A percentile compares a stretch with the other conserved stretches of the same genome.
Conservation (phyloP, 2,888 invertebrate species). For the Ormyrus labotus region DNA sequence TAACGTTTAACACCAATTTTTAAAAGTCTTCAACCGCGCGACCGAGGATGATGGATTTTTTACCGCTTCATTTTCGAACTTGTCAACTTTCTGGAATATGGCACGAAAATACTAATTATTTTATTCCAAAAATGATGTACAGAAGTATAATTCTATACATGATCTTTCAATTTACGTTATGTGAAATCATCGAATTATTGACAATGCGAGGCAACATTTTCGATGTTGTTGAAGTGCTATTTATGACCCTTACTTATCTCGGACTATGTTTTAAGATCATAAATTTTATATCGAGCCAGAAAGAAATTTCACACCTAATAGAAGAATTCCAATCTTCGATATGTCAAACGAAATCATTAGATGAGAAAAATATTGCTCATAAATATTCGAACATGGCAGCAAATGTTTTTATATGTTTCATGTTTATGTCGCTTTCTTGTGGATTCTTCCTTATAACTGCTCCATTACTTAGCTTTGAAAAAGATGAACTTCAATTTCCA, state of each 20-base stretch:
- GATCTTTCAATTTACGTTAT: slow-evolving; percentile 26
- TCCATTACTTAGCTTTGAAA: slow-evolving; percentile 28
- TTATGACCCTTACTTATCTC: slow-evolving; percentile 35
- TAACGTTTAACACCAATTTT: too few species aligned
- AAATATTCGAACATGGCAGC: not conserved
- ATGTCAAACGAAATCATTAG: slow-evolving; percentile 20
- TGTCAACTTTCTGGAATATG: slow-evolving; percentile 47
- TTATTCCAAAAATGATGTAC: slow-evolving; percentile 29
- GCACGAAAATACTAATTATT: slow-evolving; percentile 15
- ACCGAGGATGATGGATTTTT: slow-evolving; percentile 45
- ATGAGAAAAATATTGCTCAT: slow-evolving; percentile 35
- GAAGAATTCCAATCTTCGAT: slow-evolving; percentile 3
- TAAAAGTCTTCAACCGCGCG: too few species aligned
- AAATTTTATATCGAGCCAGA: slow-evolving; percentile 31
- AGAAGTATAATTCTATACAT: slow-evolving; percentile 14
- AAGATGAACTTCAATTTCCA: slow-evolving; percentile 20
- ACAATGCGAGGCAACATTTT: slow-evolving; percentile 16
- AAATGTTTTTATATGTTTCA: slow-evolving; percentile 28
- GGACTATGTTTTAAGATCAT: slow-evolving; percentile 35
- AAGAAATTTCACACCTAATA: slow-evolving; percentile 28
- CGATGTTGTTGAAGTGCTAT: slow-evolving; percentile 41
- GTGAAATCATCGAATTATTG: slow-evolving; percentile 22
- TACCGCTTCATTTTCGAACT: slow-evolving; percentile 43
- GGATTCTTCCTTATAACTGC: not conserved
- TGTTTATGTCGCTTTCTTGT: slow-evolving; percentile 33